Base-by-base conservation (phyloP, 2,113 vertebrate species). In the Erythrocercus mccallii region DNA sequence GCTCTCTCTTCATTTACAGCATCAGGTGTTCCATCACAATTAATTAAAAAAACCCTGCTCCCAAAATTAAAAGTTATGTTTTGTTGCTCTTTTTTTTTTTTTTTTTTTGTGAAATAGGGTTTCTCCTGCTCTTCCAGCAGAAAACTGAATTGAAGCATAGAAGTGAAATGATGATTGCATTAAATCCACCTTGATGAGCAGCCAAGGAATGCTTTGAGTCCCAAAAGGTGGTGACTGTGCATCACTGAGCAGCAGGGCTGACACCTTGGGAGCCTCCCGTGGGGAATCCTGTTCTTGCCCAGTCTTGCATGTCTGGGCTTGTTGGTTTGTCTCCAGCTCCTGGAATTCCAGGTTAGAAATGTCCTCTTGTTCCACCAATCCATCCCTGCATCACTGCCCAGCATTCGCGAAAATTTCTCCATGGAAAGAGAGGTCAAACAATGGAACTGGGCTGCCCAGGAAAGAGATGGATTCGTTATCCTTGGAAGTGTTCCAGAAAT, bases 171-270 rank as follows among this genome's bases (percentile, higher is more conserved):
- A 76, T 71, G 40, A 72, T 92, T 56, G 16, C 21, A 51, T 93
- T 64, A 92, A 72, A 42, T 17, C 56, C 2, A 6, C 40, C 28
- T 53, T 80, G 79, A 74, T 44, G 57, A 81, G 54, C 30, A 81
- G 47, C 42, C 51, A 37, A 90, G 38, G 53, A 53, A 80, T 80
- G 47, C 56, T 84, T 85, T 84, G n/a, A 84, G 42, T 62, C 30
- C 54, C 35, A 10, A 57, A 57, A 81, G 51, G 58, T 3, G 13
- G 77, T 8, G 62, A 45, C 5, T 0, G 2, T 5, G 44, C 42
- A 38, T 24, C 37, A 23, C 30, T 12, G 15, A 3, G 35, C 16
- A 24, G 40, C 0, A 0, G 40, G n/a, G 76, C 74, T 0, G 0
- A 64, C 86, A 76, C 66, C 57, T 25, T 0, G 2, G 70, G 38